These are phyloP conservation scores for Pipistrellus nathusii DNA, from an alignment of 2,797 vertebrate genomes.

Conservation along the genomic window DNA sequence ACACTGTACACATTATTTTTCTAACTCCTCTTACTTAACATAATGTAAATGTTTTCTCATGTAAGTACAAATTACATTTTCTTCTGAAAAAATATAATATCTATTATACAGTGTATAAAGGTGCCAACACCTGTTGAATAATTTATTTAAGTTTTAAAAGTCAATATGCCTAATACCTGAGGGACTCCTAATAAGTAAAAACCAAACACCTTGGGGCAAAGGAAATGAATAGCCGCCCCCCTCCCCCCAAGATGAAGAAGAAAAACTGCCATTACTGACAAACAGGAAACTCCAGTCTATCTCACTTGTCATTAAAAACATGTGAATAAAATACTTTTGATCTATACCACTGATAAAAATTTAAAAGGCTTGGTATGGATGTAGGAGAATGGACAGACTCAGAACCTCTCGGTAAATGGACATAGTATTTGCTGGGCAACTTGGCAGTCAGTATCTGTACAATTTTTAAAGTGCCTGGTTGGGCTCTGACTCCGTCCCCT, in stretches of 20 bases:
- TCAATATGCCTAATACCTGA: not conserved
- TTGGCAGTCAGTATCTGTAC: not conserved
- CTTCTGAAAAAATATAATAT: not conserved
- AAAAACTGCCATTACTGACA: not conserved
- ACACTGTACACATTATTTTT: not conserved
- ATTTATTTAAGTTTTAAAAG: not conserved
- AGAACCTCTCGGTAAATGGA: not conserved
- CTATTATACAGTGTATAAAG: not conserved
- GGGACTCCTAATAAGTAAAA: not conserved
- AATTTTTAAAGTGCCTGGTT: not conserved
- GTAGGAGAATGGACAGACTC: not conserved
- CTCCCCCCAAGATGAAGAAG: not conserved
- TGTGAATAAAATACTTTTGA: not conserved
- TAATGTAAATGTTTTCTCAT: not conserved
- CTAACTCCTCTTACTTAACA: not conserved
- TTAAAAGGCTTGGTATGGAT: not conserved
- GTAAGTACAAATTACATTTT: not conserved
- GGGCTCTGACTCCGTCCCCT: not conserved
- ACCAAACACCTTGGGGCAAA: not conserved
- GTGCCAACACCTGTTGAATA: not conserved
- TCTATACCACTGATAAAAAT: not conserved
- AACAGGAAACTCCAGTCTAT: not conserved
- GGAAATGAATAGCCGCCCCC: not conserved
- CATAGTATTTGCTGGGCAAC: not conserved
- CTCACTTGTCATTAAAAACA: not conserved